Percentiles rank a stretch among this genome's conserved stretches.
These are phyloP conservation scores for Epizoanthus rinbou DNA, from an alignment of 92 coral and sea anemone species.

Conservation along the genomic window DNA sequence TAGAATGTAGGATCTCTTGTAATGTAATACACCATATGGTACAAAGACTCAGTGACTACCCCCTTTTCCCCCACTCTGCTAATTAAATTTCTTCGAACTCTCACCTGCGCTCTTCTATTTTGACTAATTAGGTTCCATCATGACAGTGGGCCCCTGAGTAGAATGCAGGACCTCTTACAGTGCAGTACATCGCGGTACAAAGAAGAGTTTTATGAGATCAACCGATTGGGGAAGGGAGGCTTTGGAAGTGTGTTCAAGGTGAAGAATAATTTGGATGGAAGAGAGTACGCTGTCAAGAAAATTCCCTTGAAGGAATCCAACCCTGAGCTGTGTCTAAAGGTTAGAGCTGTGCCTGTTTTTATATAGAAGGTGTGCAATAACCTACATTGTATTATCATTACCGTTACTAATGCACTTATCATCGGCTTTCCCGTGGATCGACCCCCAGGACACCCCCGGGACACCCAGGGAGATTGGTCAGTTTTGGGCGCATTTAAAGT, in stretches of 20 bases:
- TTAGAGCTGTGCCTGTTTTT: background rate
- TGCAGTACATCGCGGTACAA: constrained; percentile 83
- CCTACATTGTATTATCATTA: too few species aligned
- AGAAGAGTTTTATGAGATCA: constrained; percentile 91
- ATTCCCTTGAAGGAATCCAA: constrained; percentile 90
- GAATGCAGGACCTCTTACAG: constrained; percentile 70
- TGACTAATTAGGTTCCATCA: constrained; percentile 28
- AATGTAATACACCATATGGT: too few species aligned
- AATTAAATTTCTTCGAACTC: too few species aligned
- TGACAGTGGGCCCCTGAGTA: constrained; percentile 33
- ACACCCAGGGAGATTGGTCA: too few species aligned
- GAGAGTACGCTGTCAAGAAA: constrained; percentile 97
- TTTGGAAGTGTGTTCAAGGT: constrained; percentile 99
- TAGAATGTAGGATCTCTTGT: too few species aligned
- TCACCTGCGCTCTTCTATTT: background rate
- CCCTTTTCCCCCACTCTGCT: background rate
- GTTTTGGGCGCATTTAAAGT: too few species aligned
- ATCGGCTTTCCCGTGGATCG: too few species aligned
- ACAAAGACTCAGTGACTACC: background rate
- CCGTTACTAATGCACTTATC: too few species aligned
- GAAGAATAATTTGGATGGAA: constrained; percentile 85
- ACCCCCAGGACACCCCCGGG: too few species aligned
- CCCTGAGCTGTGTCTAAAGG: constrained; percentile 93
- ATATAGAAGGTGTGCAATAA: too few species aligned
- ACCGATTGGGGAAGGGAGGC: constrained; percentile 92